Conservation (phyloP, 1,140 invertebrate genomes). For the Dendroctonus valens region DNA sequence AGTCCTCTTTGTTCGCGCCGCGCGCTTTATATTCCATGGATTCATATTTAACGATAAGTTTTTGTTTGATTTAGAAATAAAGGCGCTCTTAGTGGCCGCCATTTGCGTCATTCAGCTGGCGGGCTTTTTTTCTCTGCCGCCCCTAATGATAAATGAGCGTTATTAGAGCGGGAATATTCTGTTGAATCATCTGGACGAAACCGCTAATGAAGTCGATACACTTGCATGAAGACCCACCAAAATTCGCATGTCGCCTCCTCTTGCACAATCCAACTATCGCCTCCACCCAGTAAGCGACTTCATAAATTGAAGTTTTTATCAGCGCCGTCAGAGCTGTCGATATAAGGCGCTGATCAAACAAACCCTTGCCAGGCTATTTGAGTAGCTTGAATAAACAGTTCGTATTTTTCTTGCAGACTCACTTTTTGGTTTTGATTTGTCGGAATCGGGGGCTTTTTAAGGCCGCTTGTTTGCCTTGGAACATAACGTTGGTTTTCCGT, state of each 20-base stretch:
- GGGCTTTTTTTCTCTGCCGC: neutral
- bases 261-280: no score
- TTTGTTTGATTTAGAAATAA: constrained; percentile 20
- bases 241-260: no score
- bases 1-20: neutral
- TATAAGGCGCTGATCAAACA: constrained; percentile 13
- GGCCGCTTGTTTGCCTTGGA: no score
- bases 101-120: constrained; percentile 16
- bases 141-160: constrained; percentile 8
- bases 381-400: constrained; percentile 16
- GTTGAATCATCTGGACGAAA: no score
- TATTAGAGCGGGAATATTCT: no score
- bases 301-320: no score
- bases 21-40: constrained; percentile 9
- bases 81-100: constrained; percentile 1
- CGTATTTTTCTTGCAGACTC: constrained; percentile 16
- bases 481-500: no score
- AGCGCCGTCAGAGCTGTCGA: constrained; percentile 6
- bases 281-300: no score
- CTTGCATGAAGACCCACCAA: no score
- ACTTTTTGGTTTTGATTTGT: no score
- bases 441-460: no score
- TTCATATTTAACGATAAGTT: constrained; percentile 19
- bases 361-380: constrained; percentile 13
- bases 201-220: no score